phyloP scores from a whole-genome alignment of 2,888 invertebrate genomes.

The Galerucella nymphaeae region DNA sequence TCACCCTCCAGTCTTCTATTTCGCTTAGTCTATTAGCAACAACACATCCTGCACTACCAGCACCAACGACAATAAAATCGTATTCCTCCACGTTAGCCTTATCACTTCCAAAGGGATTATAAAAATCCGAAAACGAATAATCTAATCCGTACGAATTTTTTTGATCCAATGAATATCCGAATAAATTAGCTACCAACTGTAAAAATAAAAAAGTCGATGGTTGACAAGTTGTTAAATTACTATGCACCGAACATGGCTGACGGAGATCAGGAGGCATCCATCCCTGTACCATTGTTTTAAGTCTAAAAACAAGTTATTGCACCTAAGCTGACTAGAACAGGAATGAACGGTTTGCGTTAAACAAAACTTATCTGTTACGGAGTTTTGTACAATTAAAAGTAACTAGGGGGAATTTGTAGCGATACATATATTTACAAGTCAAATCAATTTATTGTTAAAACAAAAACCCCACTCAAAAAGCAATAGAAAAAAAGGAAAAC shows the following conservation, averaged over 20 bases:
- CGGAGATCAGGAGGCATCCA: constrained; percentile 72
- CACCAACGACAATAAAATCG: constrained; percentile 75
- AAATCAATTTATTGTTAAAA: background rate
- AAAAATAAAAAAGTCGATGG: constrained; percentile 71
- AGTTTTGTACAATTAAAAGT: constrained; percentile 15
- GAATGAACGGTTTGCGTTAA: constrained; percentile 16
- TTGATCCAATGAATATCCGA: constrained; percentile 66
- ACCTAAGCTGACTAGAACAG: constrained; percentile 24
- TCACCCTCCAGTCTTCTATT: constrained; percentile 71
- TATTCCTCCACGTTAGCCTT: constrained; percentile 45
- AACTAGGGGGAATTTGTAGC: constrained; percentile 12
- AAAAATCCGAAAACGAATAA: constrained; percentile 32
- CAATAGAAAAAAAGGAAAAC: no score
- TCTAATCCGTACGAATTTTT: constrained; percentile 23
- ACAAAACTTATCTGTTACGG: no score
- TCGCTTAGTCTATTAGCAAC: constrained; percentile 74
- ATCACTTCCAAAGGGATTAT: constrained; percentile 38
- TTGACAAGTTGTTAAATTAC: constrained; percentile 71
- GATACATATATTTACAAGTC: background rate
- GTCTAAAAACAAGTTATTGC: background rate
- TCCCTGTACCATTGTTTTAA: constrained; percentile 18
- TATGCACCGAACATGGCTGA: constrained; percentile 67
- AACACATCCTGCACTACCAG: constrained; percentile 77
- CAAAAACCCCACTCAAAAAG: background rate
- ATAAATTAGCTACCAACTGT: constrained; percentile 69